Evolutionary conservation across 2,113 vertebrate genomes (phyloP).

Genomic region (Peromyscus leucopus): DNA sequence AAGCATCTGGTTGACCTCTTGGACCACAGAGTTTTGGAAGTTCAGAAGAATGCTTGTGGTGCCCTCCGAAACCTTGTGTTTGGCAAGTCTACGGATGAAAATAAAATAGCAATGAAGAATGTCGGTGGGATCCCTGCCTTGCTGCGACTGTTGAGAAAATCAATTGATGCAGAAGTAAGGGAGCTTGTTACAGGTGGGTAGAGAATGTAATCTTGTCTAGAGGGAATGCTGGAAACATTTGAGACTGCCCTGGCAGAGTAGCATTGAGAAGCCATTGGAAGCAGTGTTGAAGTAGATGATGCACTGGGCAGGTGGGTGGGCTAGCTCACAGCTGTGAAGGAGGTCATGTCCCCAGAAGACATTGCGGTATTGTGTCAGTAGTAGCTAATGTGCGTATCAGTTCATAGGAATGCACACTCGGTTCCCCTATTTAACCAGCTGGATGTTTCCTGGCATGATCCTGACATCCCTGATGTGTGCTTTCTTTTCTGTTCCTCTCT

Average conservation of each 20-base stretch:
- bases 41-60: slow-evolving; percentile 97
- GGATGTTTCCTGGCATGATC: neutral
- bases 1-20: slow-evolving; percentile 97
- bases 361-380: neutral
- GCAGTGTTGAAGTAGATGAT: neutral
- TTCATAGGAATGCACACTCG: neutral
- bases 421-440: neutral
- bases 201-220: neutral
- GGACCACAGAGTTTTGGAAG: slow-evolving; percentile 96
- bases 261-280: neutral
- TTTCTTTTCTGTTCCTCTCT: slow-evolving; percentile 19
- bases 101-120: slow-evolving; percentile 97
- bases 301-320: neutral
- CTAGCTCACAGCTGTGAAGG: neutral
- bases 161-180: slow-evolving; percentile 94
- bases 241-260: neutral
- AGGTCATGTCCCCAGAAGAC: neutral
- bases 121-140: slow-evolving; percentile 96
- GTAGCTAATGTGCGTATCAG: neutral
- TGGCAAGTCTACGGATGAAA: slow-evolving; percentile 97
- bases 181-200: slow-evolving; percentile 96
- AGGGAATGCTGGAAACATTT: neutral
- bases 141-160: slow-evolving; percentile 95
- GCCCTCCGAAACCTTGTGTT: slow-evolving; percentile 97
- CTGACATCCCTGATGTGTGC: neutral